These are phyloP conservation scores for Agraylea sexmaculata DNA, from an alignment of 1,140 invertebrate species.

Conservation along the genomic window DNA sequence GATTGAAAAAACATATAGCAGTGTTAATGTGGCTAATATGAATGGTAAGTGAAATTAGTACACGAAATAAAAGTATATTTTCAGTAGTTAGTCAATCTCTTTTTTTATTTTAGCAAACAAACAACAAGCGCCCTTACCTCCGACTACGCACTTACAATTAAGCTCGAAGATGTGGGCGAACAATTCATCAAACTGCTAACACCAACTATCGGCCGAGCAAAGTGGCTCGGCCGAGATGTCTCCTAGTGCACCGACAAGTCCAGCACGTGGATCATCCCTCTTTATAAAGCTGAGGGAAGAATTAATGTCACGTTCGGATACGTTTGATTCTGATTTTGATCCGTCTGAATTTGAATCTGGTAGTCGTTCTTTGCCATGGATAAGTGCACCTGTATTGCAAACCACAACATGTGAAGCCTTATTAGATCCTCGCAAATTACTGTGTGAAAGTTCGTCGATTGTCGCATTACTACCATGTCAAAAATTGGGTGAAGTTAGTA, in stretches of 20 bases:
- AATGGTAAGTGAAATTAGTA: slow-evolving; percentile 8
- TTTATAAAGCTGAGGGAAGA: slow-evolving; percentile 10
- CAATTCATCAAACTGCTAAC: slow-evolving; percentile 21
- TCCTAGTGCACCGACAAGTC: slow-evolving; percentile 11
- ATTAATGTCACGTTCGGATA: slow-evolving; percentile 18
- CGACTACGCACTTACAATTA: slow-evolving; percentile 18
- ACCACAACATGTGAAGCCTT: slow-evolving; percentile 19
- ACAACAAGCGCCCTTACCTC: slow-evolving; percentile 19
- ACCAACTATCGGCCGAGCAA: slow-evolving; percentile 20
- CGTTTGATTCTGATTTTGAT: slow-evolving; percentile 13
- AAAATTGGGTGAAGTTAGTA: background rate
- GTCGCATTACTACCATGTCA: slow-evolving; percentile 20
- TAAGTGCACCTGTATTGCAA: slow-evolving; percentile 19
- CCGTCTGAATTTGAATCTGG: background rate
- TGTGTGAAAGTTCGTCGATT: slow-evolving; percentile 21
- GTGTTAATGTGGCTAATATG: slow-evolving; percentile 25
- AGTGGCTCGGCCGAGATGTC: slow-evolving; percentile 11
- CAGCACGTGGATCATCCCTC: background rate
- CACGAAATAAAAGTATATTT: background rate
- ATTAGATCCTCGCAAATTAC: slow-evolving; percentile 16
- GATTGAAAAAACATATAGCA: slow-evolving; percentile 37
- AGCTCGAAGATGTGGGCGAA: slow-evolving; percentile 15
- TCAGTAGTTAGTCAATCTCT: background rate
- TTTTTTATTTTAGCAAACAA: slow-evolving; percentile 19
- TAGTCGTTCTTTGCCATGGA: slow-evolving; percentile 16